Base-by-base conservation (phyloP, 2,888 invertebrate genomes). In the Baccha elongata region DNA sequence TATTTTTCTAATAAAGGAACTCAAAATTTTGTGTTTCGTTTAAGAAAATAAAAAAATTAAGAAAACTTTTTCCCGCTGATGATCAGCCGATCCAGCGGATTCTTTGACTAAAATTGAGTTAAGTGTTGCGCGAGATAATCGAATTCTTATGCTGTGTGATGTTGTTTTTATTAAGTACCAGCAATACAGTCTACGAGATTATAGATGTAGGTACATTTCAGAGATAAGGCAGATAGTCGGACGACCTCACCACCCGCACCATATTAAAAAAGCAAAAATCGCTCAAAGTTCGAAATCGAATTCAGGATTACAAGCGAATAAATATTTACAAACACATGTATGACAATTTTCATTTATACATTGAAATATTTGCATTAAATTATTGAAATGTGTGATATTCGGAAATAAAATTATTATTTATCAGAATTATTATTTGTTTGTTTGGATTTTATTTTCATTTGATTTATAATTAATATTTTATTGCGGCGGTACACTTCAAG, bases 201-300 rank as follows among this genome's bases (percentile, higher is more conserved):
- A 62, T 62, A 83, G 67, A 72, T 72, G 67, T 78, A 76, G 78
- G 72, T 72, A 78, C 62, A 68, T 73, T 68, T n/a, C n/a, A 68
- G 68, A 68, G 83, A 83, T 83, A 83, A 83, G 72, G 26, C 42
- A 37, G 84, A 84, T 84, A 84, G 79, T 74, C 73, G 19, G 44
- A 26, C 84, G 84, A 84, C 84, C 84, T 84, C 68, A 84, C 84
- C 84, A 79, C 84, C 84, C 84, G 84, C 84, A 84, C 68, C 52
- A 84, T 40, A 40, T 64, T 78, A 79, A 80, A 84, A 76, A 84
- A 85, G 35, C 46, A 68, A 69, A 67, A 84, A 84, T 78, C 73
- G 84, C 78, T 83, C 85, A 83, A 76, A 85, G 75, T 84, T 84
- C 85, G 75, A 79, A 85, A 73, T 83, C 79, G 74, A 79, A 85